These are phyloP conservation scores for Parazoanthus swiftii DNA, from an alignment of 92 coral and sea anemone genomes.

Conservation along the genomic window DNA sequence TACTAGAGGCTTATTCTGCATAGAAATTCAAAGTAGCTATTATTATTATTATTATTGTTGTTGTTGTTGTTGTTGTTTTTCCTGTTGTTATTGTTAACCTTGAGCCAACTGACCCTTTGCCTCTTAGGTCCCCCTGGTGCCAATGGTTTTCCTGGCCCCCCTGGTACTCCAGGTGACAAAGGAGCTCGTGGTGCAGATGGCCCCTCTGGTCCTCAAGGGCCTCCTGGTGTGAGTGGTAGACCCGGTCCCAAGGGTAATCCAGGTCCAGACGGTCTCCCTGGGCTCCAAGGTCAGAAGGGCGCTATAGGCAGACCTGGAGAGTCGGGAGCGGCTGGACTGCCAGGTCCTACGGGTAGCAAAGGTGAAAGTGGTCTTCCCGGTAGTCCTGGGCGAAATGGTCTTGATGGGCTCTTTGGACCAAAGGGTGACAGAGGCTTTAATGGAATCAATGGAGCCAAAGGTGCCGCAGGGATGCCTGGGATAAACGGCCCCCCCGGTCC, in stretches of 20 bases:
- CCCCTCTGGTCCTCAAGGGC: conserved; percentile 8
- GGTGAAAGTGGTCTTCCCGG: conserved; percentile 45
- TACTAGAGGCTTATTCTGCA: too few species aligned
- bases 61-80: too few species aligned
- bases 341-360: conserved; percentile 33
- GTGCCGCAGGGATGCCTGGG: conserved; percentile 54
- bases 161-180: conserved; percentile 48
- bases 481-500: conserved; percentile 49
- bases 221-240: conserved; percentile 53
- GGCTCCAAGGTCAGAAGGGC: conserved; percentile 37
- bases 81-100: not conserved
- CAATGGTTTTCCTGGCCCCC: conserved; percentile 41
- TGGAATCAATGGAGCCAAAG: conserved; percentile 58
- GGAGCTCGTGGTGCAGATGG: conserved; percentile 49
- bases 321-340: conserved; percentile 29
- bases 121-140: conserved; percentile 42
- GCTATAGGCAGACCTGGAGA: conserved; percentile 36
- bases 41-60: too few species aligned
- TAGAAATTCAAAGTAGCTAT: too few species aligned
- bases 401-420: conserved; percentile 65
- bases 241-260: conserved; percentile 53
- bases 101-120: not conserved
- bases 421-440: conserved; percentile 53
- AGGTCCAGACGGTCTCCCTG: conserved; percentile 34
- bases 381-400: conserved; percentile 41